Base-by-base conservation (phyloP, 2,113 vertebrate genomes). In the Crocuta crocuta region DNA sequence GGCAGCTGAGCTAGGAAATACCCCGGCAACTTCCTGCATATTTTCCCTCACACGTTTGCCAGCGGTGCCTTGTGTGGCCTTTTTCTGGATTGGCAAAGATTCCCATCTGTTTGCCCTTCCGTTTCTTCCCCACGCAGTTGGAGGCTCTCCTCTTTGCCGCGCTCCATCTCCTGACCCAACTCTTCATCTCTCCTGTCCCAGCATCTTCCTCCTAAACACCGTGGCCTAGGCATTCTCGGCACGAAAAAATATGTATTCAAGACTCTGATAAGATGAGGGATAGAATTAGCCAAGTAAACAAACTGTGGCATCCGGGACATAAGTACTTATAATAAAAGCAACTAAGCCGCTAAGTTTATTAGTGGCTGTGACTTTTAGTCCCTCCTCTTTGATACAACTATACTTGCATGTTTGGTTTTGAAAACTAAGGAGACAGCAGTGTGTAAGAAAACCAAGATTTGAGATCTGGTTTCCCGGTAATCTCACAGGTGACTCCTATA, bases 211-310 rank as follows among this genome's bases (percentile, higher is more conserved):
- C 1, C 9, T n/a, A 48, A 74, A 53, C 5, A 2, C 66, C 48
- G n/a, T 65, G 21, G 28, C 13, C 33, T 55, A 58, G 45, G 43
- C 58, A 65, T 55, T 78, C 76, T 70, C 53, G 61, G 10, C 26
- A 63, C 43, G 70, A 79, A 71, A 97, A 70, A 61, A 58, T 13
- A 45, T 2, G 1, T 23, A 50, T 66, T 63, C 21, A 70, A 23
- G 21, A 76, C 84, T 88, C 55, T 24, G 11, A 33, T 83, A 90
- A 48, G 63, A 79, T 33, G 66, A 92, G 35, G 39, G 80, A 35
- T 45, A 83, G 35, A 93, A 79, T 16, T 94, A 96, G 87, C 26
- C 82, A 84, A 87, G 33, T 92, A 21, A 87, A 55, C 16, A 66
- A 48, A 53, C 53, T 61, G 73, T 33, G 55, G 28, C 78, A 79